Evolutionary conservation across 2,113 vertebrate genomes (phyloP).

Genomic region (Hippolais icterina): DNA sequence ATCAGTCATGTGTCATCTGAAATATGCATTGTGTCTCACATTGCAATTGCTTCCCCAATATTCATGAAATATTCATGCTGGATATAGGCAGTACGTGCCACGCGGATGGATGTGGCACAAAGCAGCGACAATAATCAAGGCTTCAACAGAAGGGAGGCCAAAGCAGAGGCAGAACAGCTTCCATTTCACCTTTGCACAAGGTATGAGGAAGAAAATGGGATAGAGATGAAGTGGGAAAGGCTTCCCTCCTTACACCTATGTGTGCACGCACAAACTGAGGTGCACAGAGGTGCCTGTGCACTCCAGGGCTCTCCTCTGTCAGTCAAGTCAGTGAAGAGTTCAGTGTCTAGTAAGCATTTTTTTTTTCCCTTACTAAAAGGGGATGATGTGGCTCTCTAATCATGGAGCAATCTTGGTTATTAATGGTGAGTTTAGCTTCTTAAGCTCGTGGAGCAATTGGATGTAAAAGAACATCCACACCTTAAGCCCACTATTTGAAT

Average conservation of each 20-base stretch:
- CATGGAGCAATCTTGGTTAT: background rate
- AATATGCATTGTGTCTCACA: constrained; percentile 32
- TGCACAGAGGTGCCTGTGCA: background rate
- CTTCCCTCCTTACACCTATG: background rate
- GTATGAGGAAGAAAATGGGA: background rate
- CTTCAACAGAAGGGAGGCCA: background rate
- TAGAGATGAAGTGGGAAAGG: background rate
- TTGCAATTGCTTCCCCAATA: constrained; percentile 16
- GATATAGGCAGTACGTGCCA: background rate
- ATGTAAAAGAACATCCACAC: background rate
- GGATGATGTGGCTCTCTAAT: background rate
- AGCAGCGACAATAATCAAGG: background rate
- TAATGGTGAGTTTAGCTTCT: background rate
- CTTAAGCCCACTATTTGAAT: background rate
- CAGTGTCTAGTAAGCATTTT: background rate
- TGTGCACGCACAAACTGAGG: background rate
- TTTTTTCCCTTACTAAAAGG: background rate
- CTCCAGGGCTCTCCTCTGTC: background rate
- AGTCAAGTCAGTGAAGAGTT: background rate
- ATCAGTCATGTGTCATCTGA: constrained; percentile 59
- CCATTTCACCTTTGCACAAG: background rate
- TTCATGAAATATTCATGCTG: constrained; percentile 53
- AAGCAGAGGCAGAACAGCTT: background rate
- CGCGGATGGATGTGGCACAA: background rate
- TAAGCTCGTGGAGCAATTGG: background rate